These are phyloP conservation scores for Noturus placidus DNA, from an alignment of 2,113 vertebrate species.

Conservation along the genomic window DNA sequence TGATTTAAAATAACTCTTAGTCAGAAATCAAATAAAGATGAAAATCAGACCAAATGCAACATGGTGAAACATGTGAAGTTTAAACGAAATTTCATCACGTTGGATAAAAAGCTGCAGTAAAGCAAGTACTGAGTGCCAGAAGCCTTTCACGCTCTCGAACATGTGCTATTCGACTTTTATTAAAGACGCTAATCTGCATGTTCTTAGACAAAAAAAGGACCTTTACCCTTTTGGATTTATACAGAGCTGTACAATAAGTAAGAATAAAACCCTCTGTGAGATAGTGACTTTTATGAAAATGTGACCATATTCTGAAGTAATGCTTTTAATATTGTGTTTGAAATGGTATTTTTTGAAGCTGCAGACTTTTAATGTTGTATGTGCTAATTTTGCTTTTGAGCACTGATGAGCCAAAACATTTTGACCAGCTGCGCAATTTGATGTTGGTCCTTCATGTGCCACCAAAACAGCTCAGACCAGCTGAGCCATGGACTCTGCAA, in stretches of 20 bases:
- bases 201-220: neutral
- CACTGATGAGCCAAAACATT: neutral
- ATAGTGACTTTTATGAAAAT: neutral
- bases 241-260: neutral
- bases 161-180: neutral
- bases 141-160: neutral
- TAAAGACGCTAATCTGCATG: conserved; percentile 10
- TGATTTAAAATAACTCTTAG: neutral
- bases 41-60: neutral
- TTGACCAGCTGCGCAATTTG: neutral
- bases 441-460: neutral
- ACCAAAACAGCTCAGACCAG: neutral
- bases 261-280: neutral
- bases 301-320: neutral
- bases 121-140: neutral
- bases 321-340: neutral
- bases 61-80: neutral
- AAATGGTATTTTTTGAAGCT: neutral
- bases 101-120: neutral
- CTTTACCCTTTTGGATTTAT: neutral
- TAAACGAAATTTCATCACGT: neutral
- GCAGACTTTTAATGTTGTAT: neutral
- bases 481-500: neutral
- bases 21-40: neutral
- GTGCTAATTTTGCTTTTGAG: neutral